These are phyloP conservation scores for Galerucella nymphaeae DNA, from an alignment of 2,888 invertebrate species.

Conservation along the genomic window DNA sequence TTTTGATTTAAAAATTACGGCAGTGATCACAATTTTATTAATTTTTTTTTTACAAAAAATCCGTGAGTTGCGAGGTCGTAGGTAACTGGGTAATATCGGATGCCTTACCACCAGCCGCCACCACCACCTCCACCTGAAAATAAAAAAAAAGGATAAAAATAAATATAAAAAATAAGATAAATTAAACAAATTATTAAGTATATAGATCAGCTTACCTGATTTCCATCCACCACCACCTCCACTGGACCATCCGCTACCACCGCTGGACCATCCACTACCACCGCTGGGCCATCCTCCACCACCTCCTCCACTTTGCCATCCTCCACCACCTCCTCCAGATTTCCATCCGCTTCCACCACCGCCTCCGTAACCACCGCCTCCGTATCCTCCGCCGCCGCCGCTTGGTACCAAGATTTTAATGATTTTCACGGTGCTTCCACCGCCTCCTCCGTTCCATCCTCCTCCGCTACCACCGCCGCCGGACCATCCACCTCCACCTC, in stretches of 20 bases:
- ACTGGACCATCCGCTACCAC: constrained; percentile 35
- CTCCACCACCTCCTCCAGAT: constrained; percentile 38
- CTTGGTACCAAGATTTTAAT: constrained; percentile 55
- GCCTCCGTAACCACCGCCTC: constrained; percentile 48
- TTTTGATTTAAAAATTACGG: constrained; percentile 13
- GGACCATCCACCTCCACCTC: constrained; percentile 50
- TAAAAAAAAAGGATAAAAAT: neutral
- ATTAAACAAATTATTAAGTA: neutral
- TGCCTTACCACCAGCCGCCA: constrained; percentile 43
- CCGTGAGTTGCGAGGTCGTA: neutral
- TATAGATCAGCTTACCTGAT: constrained; percentile 20
- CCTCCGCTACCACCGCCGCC: constrained; percentile 49
- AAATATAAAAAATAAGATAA: constrained; percentile 10
- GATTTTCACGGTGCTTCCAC: constrained; percentile 50
- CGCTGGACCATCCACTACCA: constrained; percentile 35
- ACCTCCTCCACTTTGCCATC: constrained; percentile 32
- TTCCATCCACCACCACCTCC: constrained; percentile 39
- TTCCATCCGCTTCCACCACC: constrained; percentile 44
- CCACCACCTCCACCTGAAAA: constrained; percentile 38
- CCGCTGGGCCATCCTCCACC: constrained; percentile 36
- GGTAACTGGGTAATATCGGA: neutral
- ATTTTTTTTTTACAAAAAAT: constrained; percentile 12
- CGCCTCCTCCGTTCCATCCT: constrained; percentile 48
- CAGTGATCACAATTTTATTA: constrained; percentile 31
- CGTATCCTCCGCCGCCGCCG: constrained; percentile 44